Percentiles rank a stretch among this genome's conserved stretches.
Conservation (phyloP, 2,888 invertebrate genomes). For the Liopterus haemorrhoidalis region DNA sequence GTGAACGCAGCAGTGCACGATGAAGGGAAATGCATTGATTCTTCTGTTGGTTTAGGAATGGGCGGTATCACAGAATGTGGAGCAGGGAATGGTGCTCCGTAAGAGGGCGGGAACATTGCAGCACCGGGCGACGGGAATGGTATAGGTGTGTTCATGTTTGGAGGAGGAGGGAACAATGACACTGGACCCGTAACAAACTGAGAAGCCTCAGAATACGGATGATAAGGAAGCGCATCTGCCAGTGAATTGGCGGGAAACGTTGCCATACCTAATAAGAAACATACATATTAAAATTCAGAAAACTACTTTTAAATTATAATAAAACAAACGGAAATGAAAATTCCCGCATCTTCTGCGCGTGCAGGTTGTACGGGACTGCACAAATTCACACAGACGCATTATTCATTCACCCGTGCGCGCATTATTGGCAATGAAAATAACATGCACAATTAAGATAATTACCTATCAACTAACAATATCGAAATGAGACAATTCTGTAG, state of each 20-base stretch:
- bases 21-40: slow-evolving; percentile 49
- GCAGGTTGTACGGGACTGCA: too few relatives aligned
- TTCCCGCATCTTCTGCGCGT: too few relatives aligned
- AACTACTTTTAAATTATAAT: too few relatives aligned
- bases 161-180: slow-evolving; percentile 56
- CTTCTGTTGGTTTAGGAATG: slow-evolving; percentile 51
- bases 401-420: too few relatives aligned
- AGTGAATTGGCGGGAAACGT: slow-evolving; percentile 56
- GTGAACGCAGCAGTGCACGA: slow-evolving; percentile 73
- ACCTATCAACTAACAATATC: too few relatives aligned
- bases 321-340: too few relatives aligned
- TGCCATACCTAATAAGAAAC: too few relatives aligned
- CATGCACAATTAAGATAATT: too few relatives aligned
- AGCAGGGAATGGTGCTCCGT: slow-evolving; percentile 54
- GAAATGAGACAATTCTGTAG: too few relatives aligned
- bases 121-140: slow-evolving; percentile 64
- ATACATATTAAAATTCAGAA: too few relatives aligned
- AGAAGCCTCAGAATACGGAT: slow-evolving; percentile 53
- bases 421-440: too few relatives aligned
- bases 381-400: too few relatives aligned
- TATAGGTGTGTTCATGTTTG: slow-evolving; percentile 55
- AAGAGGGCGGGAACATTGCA: slow-evolving; percentile 57
- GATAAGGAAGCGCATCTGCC: slow-evolving; percentile 52
- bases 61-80: slow-evolving; percentile 51
- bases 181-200: slow-evolving; percentile 56